Evolutionary conservation across 2,888 invertebrate genomes (phyloP), one percentile per base, ranked within the genome.

Genomic region (Chrysina gloriosa): DNA sequence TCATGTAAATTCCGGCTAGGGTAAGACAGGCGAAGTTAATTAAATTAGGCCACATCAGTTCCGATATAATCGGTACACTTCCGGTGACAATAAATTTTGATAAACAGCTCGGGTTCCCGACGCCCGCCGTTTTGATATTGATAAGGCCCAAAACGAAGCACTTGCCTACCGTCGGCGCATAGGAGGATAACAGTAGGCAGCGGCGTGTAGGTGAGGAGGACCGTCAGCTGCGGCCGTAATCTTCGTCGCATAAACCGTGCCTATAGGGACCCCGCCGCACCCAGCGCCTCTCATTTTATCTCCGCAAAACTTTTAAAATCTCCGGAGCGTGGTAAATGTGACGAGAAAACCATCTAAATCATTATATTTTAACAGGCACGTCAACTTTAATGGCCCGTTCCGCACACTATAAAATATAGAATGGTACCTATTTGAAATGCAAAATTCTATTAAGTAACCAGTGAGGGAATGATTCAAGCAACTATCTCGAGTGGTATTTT

Each of bases 311-410:
- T 58, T 58, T 58, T 58, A 58, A 58, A 58, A 39, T 14, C 58
- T 58, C 58, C 25, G 39, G 58, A 39, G 58, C 58, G 58, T 58
- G 58, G 58, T 58, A 58, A 58, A 58, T 58, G 58, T 58, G 58
- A 58, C 58, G 42, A 58, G 58, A 58, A 58, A 58, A 39, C 58
- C 58, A 58, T 58, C 58, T 58, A 58, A 39, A 39, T 58, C 58
- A 58, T 58, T 58, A 58, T 58, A 58, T 58, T 58, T 58, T 58
- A 58, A 58, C 58, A 58, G 58, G 25, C 58, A 23, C 58, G 58
- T 58, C 58, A 58, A 58, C 58, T 58, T 58, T 58, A 58, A 58
- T 58, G 58, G 58, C 39, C 58, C 39, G 39, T 25, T 58, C 42
- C 58, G 39, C 42, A 58, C 25, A 58, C 58, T 58, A 36, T 58